Conservation (phyloP, 2,113 vertebrate genomes). For the Heloderma charlesbogerti region DNA sequence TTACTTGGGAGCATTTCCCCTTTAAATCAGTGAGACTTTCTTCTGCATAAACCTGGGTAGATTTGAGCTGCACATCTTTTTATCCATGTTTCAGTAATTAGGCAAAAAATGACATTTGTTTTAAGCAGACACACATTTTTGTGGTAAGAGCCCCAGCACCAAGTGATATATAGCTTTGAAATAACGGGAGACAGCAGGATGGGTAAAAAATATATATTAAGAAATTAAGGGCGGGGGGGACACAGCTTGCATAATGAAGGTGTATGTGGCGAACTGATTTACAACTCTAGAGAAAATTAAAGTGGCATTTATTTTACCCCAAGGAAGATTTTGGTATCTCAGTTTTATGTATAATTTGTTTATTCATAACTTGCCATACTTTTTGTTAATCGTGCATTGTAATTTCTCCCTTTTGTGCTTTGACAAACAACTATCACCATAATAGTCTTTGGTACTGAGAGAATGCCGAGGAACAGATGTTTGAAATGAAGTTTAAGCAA, state of each 20-base stretch:
- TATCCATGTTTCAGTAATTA: conserved; percentile 41
- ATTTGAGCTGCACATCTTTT: not conserved
- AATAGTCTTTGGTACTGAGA: conserved; percentile 51
- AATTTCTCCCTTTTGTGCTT: conserved; percentile 57
- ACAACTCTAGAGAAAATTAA: conserved; percentile 42
- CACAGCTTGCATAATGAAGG: conserved; percentile 20
- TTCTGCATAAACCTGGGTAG: not conserved
- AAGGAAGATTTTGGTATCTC: conserved; percentile 36
- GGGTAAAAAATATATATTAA: conserved; percentile 19
- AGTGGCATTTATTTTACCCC: conserved; percentile 33
- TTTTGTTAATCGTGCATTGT: conserved; percentile 49
- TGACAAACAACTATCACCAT: conserved; percentile 64
- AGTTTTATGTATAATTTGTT: conserved; percentile 52
- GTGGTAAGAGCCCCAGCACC: conserved; percentile 5
- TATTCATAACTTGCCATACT: conserved; percentile 57
- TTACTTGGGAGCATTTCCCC: not conserved
- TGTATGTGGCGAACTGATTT: conserved; percentile 17
- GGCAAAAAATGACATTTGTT: conserved; percentile 28
- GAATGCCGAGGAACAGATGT: conserved; percentile 56
- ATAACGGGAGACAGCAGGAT: conserved; percentile 33
- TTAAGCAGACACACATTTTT: conserved; percentile 13
- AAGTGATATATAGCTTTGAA: conserved; percentile 57
- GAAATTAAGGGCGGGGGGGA: conserved; percentile 8
- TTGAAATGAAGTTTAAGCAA: conserved; percentile 58
- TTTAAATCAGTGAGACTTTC: not conserved